Conservation (phyloP, 2,888 invertebrate genomes). For the Netelia inedita region DNA sequence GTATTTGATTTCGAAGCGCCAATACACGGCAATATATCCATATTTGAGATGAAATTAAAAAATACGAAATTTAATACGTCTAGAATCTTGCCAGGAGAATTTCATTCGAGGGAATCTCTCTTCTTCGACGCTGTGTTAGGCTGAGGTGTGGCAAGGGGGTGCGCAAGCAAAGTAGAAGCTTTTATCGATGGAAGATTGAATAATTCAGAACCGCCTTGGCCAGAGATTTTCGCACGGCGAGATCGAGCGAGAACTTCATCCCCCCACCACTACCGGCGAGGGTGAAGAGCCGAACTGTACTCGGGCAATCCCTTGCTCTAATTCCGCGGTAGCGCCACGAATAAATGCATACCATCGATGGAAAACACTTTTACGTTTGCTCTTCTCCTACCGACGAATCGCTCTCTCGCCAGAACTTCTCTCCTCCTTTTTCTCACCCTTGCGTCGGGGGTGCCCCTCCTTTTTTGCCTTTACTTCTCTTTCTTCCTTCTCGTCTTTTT, state of each 20-base stretch:
- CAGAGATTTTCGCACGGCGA: slow-evolving; percentile 79
- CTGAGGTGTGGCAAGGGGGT: slow-evolving; percentile 22
- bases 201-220: slow-evolving; percentile 80
- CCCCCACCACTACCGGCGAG: slow-evolving; percentile 72
- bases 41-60: slow-evolving; percentile 17
- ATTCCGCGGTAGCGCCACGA: slow-evolving; percentile 76
- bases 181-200: slow-evolving; percentile 80
- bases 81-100: slow-evolving; percentile 33
- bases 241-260: slow-evolving; percentile 54
- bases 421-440: slow-evolving; percentile 37
- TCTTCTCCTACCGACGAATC: slow-evolving; percentile 64
- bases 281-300: slow-evolving; percentile 21
- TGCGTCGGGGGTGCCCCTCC: background rate
- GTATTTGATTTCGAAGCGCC: too few relatives aligned
- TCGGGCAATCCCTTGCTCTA: slow-evolving; percentile 78
- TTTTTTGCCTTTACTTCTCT: background rate
- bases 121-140: background rate
- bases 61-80: slow-evolving; percentile 28
- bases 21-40: background rate
- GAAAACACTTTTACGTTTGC: slow-evolving; percentile 74
- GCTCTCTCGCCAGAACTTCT: slow-evolving; percentile 69
- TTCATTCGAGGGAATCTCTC: slow-evolving; percentile 34
- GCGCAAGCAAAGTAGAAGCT: slow-evolving; percentile 72
- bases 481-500: slow-evolving; percentile 29
- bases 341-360: slow-evolving; percentile 81